Conservation (phyloP, 2,888 invertebrate species). For the Agrochola circellaris region DNA sequence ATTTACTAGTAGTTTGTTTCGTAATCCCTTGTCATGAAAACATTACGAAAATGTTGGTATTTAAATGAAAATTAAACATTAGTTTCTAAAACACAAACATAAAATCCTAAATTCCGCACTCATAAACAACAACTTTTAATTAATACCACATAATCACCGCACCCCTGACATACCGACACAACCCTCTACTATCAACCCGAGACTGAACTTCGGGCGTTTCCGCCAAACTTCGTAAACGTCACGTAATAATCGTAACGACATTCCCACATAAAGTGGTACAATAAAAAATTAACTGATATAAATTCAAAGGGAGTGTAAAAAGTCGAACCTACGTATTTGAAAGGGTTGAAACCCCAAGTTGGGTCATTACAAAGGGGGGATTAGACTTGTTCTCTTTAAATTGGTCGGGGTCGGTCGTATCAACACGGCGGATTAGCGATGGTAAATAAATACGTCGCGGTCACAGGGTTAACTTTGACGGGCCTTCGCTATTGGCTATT, state of each 20-base stretch:
- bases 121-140: slow-evolving; percentile 59
- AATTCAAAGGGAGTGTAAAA: slow-evolving; percentile 72
- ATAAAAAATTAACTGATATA: slow-evolving; percentile 70
- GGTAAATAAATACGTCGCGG: slow-evolving; percentile 69
- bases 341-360: slow-evolving; percentile 73
- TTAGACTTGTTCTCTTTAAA: slow-evolving; percentile 78
- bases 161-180: slow-evolving; percentile 28
- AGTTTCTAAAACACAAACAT: slow-evolving; percentile 18
- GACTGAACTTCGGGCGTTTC: slow-evolving; percentile 53
- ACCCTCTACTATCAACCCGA: slow-evolving; percentile 44
- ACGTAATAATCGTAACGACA: slow-evolving; percentile 61
- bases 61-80: not conserved
- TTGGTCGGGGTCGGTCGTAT: slow-evolving; percentile 71
- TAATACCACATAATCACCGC: slow-evolving; percentile 46
- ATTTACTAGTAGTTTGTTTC: not conserved
- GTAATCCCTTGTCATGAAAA: not conserved
- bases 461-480: slow-evolving; percentile 63
- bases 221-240: slow-evolving; percentile 54
- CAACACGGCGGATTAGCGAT: slow-evolving; percentile 72
- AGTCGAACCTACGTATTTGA: slow-evolving; percentile 60
- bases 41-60: not conserved
- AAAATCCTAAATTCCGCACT: slow-evolving; percentile 12
- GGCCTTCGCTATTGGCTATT: slow-evolving; percentile 60
- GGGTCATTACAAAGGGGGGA: slow-evolving; percentile 77
- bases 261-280: slow-evolving; percentile 57